A percentile compares a stretch with the other conserved stretches of the same genome.
Evolutionary conservation across 2,888 invertebrate species (phyloP).

Genomic region (Dyspetes luteomarginatus): DNA sequence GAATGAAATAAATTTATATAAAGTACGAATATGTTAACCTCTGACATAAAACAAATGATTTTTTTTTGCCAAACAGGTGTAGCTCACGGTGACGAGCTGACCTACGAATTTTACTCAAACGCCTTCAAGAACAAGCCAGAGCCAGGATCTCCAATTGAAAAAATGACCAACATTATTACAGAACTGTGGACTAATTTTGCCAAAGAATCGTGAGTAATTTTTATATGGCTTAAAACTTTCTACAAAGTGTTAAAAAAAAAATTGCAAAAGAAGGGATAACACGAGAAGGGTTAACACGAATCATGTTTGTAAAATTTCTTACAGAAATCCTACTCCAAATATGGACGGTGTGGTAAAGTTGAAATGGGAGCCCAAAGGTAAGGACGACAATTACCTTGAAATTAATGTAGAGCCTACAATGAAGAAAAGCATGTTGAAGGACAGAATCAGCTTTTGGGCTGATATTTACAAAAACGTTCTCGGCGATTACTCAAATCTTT

Average conservation of each 20-base stretch:
- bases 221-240: neutral
- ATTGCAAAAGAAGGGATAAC: too few relatives aligned
- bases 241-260: neutral
- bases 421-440: constrained; percentile 78
- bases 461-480: constrained; percentile 79
- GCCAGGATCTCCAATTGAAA: constrained; percentile 77
- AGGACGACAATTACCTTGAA: constrained; percentile 80
- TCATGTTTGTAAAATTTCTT: too few relatives aligned
- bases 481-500: constrained; percentile 70
- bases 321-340: constrained; percentile 82
- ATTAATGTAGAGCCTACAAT: constrained; percentile 79
- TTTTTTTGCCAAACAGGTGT: constrained; percentile 76
- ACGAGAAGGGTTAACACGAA: too few relatives aligned
- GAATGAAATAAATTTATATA: neutral
- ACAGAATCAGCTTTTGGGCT: constrained; percentile 83
- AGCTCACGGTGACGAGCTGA: constrained; percentile 84
- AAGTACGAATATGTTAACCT: too few relatives aligned
- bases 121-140: constrained; percentile 80
- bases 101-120: constrained; percentile 83
- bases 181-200: constrained; percentile 84
- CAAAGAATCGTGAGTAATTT: constrained; percentile 81
- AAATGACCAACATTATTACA: constrained; percentile 81
- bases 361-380: constrained; percentile 82
- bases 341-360: constrained; percentile 77
- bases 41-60: too few relatives aligned